A percentile compares a stretch with the other conserved stretches of the same genome.
phyloP scores from a whole-genome alignment of 1,140 invertebrate species.

The Ylistrum balloti region DNA sequence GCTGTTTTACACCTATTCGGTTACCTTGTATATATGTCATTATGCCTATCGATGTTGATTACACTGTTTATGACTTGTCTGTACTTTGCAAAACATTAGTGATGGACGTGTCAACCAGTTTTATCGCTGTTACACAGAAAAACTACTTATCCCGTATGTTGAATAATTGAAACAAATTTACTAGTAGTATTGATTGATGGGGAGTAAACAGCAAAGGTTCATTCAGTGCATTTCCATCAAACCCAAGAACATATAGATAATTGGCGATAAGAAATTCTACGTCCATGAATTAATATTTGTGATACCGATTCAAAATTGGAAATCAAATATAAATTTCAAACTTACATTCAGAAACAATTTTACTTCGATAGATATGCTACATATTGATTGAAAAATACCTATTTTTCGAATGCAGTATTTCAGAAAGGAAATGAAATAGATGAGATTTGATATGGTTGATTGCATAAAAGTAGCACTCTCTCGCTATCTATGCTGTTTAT shows the following conservation, averaged over 20 bases:
- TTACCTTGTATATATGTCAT: background rate
- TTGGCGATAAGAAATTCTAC: background rate
- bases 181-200: background rate
- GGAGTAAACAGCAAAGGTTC: background rate
- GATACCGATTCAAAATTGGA: background rate
- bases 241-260: background rate
- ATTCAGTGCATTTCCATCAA: conserved; percentile 19
- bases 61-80: background rate
- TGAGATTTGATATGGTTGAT: conserved; percentile 23
- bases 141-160: background rate
- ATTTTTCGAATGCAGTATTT: background rate
- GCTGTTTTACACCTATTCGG: too few relatives aligned
- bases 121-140: background rate
- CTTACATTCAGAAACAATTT: background rate
- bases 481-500: background rate
- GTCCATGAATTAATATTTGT: background rate
- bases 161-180: conserved; percentile 36
- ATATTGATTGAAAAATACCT: background rate
- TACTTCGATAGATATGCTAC: background rate
- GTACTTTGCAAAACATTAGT: conserved; percentile 27
- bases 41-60: background rate
- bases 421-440: background rate
- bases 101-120: background rate
- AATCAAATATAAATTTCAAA: background rate
- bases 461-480: background rate